Percentiles rank a stretch among this genome's conserved stretches.
phyloP scores from a whole-genome alignment of 1,140 invertebrate genomes.

The Drosophila ironensis region DNA sequence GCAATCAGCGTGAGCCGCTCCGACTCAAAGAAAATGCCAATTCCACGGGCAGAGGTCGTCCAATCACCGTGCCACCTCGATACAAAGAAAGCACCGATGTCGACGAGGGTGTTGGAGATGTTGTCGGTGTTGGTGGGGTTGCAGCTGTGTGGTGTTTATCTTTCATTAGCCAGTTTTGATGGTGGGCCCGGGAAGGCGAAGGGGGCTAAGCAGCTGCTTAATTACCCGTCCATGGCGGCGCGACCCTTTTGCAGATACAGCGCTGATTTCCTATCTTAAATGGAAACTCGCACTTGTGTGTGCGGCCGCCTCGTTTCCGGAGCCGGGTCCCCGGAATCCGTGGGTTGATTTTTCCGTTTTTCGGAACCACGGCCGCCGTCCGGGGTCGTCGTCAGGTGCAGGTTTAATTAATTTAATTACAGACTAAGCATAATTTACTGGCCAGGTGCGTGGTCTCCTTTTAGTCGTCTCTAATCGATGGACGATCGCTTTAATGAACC shows the following conservation, averaged over 20 bases:
- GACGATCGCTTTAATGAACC: constrained; percentile 40
- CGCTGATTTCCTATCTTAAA: constrained; percentile 76
- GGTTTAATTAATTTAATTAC: constrained; percentile 79
- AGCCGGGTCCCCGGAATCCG: neutral
- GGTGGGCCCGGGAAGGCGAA: constrained; percentile 14
- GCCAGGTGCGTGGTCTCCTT: constrained; percentile 56
- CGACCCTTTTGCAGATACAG: constrained; percentile 46
- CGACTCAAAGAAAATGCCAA: constrained; percentile 20
- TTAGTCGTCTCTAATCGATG: constrained; percentile 37
- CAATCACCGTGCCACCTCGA: neutral
- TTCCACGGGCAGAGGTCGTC: neutral
- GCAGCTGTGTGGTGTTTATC: constrained; percentile 62
- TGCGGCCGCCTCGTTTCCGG: constrained; percentile 56
- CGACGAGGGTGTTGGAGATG: too few species aligned
- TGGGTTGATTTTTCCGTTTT: constrained; percentile 50
- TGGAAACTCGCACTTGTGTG: constrained; percentile 61
- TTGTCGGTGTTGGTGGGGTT: too few species aligned
- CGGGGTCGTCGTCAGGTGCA: constrained; percentile 56
- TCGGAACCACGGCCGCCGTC: constrained; percentile 15
- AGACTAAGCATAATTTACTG: constrained; percentile 79
- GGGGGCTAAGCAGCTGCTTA: constrained; percentile 65
- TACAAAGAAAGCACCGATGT: constrained; percentile 3
- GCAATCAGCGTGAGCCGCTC: constrained; percentile 8
- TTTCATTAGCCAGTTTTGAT: constrained; percentile 68
- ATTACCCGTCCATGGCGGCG: constrained; percentile 51